These are phyloP conservation scores for Meloidogyne floridensis DNA, from an alignment of 1,140 invertebrate genomes.

Conservation along the genomic window DNA sequence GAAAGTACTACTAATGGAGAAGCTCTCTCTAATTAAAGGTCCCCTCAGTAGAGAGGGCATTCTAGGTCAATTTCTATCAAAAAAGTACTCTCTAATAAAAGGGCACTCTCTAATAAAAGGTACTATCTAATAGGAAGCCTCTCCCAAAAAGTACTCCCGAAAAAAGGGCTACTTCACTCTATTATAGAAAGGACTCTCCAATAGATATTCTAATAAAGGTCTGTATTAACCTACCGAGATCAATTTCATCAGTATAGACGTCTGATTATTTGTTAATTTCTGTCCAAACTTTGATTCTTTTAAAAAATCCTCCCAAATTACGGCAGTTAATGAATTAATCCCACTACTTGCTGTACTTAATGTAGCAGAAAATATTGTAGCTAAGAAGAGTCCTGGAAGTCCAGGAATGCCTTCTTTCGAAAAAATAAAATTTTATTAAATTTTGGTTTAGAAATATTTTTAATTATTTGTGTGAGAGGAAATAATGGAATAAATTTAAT, in stretches of 20 bases:
- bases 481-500: too few relatives aligned
- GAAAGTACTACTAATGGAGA: background rate
- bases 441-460: background rate
- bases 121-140: too few relatives aligned
- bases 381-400: constrained; percentile 54
- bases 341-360: constrained; percentile 52
- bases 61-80: too few relatives aligned
- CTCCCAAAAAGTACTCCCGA: too few relatives aligned
- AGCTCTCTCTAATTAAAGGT: too few relatives aligned
- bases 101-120: too few relatives aligned
- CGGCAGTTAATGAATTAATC: constrained; percentile 56
- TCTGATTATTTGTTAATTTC: constrained; percentile 34
- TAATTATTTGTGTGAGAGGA: too few relatives aligned
- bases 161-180: too few relatives aligned
- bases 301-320: constrained; percentile 55
- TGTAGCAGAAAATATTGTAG: constrained; percentile 52
- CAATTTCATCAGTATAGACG: constrained; percentile 9
- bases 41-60: too few relatives aligned
- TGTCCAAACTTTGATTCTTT: constrained; percentile 29
- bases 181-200: too few relatives aligned
- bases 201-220: too few relatives aligned
- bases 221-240: background rate
- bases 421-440: constrained; percentile 13
- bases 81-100: too few relatives aligned
- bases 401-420: constrained; percentile 46